Base-by-base conservation (phyloP, 2,797 vertebrate genomes). In the Phaenicophaeus curvirostris region DNA sequence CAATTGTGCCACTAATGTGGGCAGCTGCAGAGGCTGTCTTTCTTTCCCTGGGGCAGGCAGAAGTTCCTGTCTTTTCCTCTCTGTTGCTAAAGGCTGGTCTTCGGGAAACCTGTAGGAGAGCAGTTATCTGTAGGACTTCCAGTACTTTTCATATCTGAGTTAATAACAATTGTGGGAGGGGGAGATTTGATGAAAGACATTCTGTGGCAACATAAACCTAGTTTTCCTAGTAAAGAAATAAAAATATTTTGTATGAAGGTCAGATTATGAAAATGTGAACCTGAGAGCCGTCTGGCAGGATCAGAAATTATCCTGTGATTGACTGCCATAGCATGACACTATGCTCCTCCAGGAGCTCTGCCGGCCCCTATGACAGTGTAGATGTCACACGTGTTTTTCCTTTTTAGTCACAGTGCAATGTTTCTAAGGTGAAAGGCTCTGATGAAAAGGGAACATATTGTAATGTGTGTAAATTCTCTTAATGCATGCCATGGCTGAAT, bases 101-200 rank as follows among this genome's bases (percentile, higher is more conserved):
- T 78, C 69, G 68, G 74, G 41, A 84, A 89, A 50, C 11, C 15
- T 61, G 28, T 13, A 65, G 66, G 35, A 72, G 5, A 25, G 53
- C 24, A 53, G 5, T n/a, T 0, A 0, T 23, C 62, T 31, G 1
- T 55, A 35, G 28, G 20, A 74, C 30, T 68, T 75, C 27, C 31
- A 30, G 44, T 42, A 39, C 54, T 16, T 63, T 71, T 68, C 33
- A n/a, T 13, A 65, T 84, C 81, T 76, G 46, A 4, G 23, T 85
- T 73, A 85, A 23, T 50, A 30, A 41, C 50, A 17, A 15, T 17
- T 33, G 13, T 15, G 12, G 11, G 23, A 6, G 10, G 2, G 24
- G 3, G 24, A 33, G 81, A 57, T 65, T 46, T 58, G 44, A 35
- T 44, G 30, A 65, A 31, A 79, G 11, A 46, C 35, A 68, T 41